Conservation (phyloP, 2,113 vertebrate species). For the Cheilinus undulatus region DNA sequence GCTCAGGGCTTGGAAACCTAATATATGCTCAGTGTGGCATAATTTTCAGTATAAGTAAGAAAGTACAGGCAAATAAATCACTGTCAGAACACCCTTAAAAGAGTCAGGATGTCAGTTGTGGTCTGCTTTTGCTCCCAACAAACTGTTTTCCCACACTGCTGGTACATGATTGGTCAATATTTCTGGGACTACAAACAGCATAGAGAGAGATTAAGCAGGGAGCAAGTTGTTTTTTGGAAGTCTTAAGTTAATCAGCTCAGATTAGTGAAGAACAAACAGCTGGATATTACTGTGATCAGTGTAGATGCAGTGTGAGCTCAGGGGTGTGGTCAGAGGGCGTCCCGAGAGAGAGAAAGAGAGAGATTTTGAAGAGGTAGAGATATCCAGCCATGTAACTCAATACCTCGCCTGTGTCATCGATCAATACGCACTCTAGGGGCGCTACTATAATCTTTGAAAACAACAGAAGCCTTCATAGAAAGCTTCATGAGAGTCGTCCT, state of each 20-base stretch:
- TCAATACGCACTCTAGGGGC: slow-evolving; percentile 47
- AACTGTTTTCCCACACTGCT: too few relatives aligned
- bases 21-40: too few relatives aligned
- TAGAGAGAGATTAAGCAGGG: background rate
- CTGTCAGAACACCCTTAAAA: too few relatives aligned
- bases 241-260: slow-evolving; percentile 22
- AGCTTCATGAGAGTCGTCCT: background rate
- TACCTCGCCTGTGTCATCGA: slow-evolving; percentile 45
- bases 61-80: too few relatives aligned
- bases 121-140: too few relatives aligned
- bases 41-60: too few relatives aligned
- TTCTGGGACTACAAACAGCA: too few relatives aligned
- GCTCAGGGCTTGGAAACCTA: too few relatives aligned
- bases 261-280: slow-evolving; percentile 20
- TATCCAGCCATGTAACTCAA: slow-evolving; percentile 61
- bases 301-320: slow-evolving; percentile 13
- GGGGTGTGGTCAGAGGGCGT: slow-evolving; percentile 49
- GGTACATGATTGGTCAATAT: too few relatives aligned
- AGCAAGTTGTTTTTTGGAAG: slow-evolving; percentile 24
- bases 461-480: background rate
- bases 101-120: too few relatives aligned
- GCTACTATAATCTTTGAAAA: slow-evolving; percentile 23
- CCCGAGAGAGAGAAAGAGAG: slow-evolving; percentile 31
- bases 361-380: slow-evolving; percentile 37
- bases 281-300: slow-evolving; percentile 23